Evolutionary conservation across 2,888 invertebrate genomes (phyloP), one percentile per base, ranked within the genome.

Genomic region (Phasia obesa): DNA sequence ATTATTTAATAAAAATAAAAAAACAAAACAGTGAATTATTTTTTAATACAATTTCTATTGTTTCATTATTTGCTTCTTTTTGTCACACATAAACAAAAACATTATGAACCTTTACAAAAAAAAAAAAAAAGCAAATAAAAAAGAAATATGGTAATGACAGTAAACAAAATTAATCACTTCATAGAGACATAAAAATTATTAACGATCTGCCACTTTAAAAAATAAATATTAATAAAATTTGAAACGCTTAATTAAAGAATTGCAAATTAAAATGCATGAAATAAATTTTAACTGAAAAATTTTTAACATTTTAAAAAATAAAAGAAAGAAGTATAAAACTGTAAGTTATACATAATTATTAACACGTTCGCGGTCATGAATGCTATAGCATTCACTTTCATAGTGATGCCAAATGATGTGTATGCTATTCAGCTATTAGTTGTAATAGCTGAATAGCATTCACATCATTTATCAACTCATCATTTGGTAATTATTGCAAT

Each of bases 151-250:
- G 31, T 55, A 64, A 23, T 75, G 74, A 57, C 74, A 65, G 55
- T 65, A 57, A 57, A 49, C 31, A 65, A 65, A 65, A 65, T 64
- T 74, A 74, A 74, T 74, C 55, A 53, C 47, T 74, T 44, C 42
- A 64, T 64, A 64, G 47, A 42, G 44, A 55, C 49, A 74, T 74
- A 47, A 64, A 74, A 74, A 64, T 53, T 74, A 73, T 27, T 74
- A 62, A 74, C n/a, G 17, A 62, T 51, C 53, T 62, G 62, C 9
- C 44, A 60, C 55, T 42, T 23, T 19, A 38, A 71, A 23, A 59
- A 11, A 49, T 15, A 35, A 13, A 25, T n/a, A 69, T 27, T 69
- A 42, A 69, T 69, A 13, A 69, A 49, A 59, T 35, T 59, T 15
- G 4, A 49, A 47, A 60, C 9, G 47, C 23, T 70, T 38, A 38